Conservation (phyloP, 2,113 vertebrate genomes). For the Onychorhynchus coronatus region DNA sequence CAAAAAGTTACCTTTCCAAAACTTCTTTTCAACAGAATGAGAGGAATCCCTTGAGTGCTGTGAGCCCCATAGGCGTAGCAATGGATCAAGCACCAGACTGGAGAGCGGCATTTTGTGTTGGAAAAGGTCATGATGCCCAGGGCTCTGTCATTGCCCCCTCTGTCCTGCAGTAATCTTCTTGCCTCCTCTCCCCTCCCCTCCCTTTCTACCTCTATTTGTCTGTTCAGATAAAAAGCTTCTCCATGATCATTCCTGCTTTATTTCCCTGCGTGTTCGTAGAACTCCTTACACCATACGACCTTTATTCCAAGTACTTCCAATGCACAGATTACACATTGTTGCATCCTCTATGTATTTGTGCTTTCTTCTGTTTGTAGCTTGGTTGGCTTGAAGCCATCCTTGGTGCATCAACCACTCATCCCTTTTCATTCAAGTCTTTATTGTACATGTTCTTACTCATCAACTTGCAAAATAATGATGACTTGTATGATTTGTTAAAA, state of each 20-base stretch:
- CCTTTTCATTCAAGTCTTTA: neutral
- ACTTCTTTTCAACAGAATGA: neutral
- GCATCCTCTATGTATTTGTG: neutral
- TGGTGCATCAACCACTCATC: neutral
- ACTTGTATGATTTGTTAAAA: neutral
- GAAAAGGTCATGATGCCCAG: neutral
- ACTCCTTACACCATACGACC: neutral
- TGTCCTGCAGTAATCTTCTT: neutral
- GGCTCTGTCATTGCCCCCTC: neutral
- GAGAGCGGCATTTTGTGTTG: neutral
- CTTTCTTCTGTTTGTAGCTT: neutral
- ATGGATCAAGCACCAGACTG: neutral
- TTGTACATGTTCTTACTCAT: neutral
- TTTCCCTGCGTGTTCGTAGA: neutral
- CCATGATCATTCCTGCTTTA: neutral
- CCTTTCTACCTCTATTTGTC: neutral
- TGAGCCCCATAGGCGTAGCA: neutral
- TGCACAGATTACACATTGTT: neutral
- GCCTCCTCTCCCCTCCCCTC: neutral
- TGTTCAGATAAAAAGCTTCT: neutral
- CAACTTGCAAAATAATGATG: neutral
- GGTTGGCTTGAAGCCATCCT: neutral
- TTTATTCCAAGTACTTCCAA: neutral
- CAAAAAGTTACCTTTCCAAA: neutral
- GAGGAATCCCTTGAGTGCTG: neutral